phyloP scores from a whole-genome alignment of 2,797 vertebrate species.

The Eidolon dupreanum region DNA sequence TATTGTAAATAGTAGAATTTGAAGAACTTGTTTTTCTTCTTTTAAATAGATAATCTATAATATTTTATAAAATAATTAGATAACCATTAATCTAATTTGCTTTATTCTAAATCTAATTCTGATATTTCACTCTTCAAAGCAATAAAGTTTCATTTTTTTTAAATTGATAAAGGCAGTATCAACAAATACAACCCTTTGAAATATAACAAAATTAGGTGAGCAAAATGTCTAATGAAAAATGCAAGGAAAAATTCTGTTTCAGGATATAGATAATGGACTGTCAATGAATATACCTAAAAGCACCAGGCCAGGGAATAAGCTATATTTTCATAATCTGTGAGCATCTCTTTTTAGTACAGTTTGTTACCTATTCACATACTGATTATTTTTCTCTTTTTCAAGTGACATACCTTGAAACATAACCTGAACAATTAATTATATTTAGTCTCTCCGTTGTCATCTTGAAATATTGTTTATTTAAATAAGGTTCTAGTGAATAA shows the following conservation, averaged over 20 bases:
- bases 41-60: not conserved
- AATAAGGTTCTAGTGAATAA: not conserved
- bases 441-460: not conserved
- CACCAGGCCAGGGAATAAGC: not conserved
- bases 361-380: conserved; percentile 41
- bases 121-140: not conserved
- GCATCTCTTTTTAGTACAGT: not conserved
- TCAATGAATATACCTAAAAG: not conserved
- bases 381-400: not conserved
- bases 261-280: not conserved
- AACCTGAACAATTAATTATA: conserved; percentile 23
- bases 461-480: conserved; percentile 43
- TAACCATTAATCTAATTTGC: not conserved
- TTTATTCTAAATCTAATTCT: too few species aligned
- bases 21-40: not conserved
- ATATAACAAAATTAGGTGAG: not conserved
- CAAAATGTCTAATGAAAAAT: conserved; percentile 16
- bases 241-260: not conserved
- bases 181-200: conserved; percentile 13
- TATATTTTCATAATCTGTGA: conserved; percentile 14
- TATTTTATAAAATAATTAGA: not conserved
- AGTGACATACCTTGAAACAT: not conserved
- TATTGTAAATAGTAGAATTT: not conserved
- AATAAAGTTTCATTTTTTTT: not conserved
- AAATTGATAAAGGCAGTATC: not conserved